Base-by-base conservation (phyloP, 2,113 vertebrate species). In the Sula dactylatra region DNA sequence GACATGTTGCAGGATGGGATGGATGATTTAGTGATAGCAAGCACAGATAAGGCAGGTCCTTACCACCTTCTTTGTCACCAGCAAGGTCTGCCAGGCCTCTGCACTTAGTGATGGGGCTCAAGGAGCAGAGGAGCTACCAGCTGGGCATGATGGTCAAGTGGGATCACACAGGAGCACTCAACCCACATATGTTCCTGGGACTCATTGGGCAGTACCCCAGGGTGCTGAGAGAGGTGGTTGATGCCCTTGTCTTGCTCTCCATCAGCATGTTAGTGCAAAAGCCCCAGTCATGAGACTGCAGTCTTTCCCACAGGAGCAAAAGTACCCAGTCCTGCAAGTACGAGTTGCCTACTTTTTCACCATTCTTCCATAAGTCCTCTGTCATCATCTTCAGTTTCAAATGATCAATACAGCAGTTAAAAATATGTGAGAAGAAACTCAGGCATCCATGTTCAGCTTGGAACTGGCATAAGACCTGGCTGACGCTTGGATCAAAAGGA, bases 151-250 rank as follows among this genome's bases (percentile, higher is more conserved):
- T 36, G 18, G 4, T 47, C 4, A 3, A 21, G 5, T 25, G 21
- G 11, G 19, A 21, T n/a, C 7, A 13, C 7, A 3, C 4, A 14
- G 36, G 44, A 85, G 19, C 36, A 21, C 40, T 74, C 0, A 1
- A 34, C 7, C 6, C 9, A 40, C 10, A 8, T 6, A 13, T 0
- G 1, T 7, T 8, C 10, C 47, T 44, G 50, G 34, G 4, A 71
- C 21, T 7, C 8, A 1, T 25, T 6, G 13, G 11, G 11, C 18
- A 54, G 18, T 19, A 62, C 2, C 4, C 17, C 21, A 45, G 5
- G 16, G 25, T 49, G 27, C 20, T 50, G 61, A 72, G 27, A 3
- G 12, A 55, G 6, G 29, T 31, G 32, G 5, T 9, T 79, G 20
- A 34, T 31, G 18, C 6, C 42, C 8, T 62, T 27, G 4, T 56